Evolutionary conservation across 2,797 vertebrate species (phyloP).

Genomic region (Mormyrus proboscirostris): DNA sequence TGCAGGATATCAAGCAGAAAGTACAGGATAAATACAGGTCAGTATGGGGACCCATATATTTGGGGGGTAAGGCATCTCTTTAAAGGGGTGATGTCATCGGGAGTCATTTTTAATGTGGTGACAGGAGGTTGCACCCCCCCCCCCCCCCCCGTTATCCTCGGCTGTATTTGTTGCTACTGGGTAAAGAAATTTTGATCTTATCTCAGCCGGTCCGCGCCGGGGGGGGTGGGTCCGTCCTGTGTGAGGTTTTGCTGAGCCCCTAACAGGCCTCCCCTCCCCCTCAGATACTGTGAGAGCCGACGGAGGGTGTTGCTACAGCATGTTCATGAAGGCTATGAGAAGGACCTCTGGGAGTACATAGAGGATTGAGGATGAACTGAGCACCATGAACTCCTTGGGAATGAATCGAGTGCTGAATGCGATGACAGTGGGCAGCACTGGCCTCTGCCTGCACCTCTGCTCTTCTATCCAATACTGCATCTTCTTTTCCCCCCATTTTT

Average conservation of each 20-base stretch:
- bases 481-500: conserved; percentile 63
- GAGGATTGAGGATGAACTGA: conserved; percentile 86
- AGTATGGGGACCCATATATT: conserved; percentile 14
- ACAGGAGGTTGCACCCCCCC: too few species aligned
- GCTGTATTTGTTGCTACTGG: neutral
- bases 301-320: conserved; percentile 98
- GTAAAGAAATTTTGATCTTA: neutral
- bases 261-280: conserved; percentile 30
- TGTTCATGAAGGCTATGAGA: conserved; percentile 99
- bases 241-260: neutral
- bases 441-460: conserved; percentile 61
- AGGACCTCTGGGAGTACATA: conserved; percentile 99
- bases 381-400: conserved; percentile 35
- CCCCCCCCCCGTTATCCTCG: neutral
- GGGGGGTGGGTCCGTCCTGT: neutral
- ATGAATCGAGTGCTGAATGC: conserved; percentile 80
- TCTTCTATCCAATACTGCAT: conserved; percentile 79
- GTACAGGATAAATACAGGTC: conserved; percentile 99
- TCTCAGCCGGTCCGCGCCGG: neutral
- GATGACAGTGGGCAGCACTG: conserved; percentile 78
- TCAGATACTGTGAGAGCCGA: conserved; percentile 99
- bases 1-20: conserved; percentile 99
- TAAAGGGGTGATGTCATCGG: neutral
- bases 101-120: neutral
- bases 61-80: neutral